Conservation (phyloP, 1,140 invertebrate genomes). For the Macrocentrus cingulum region DNA sequence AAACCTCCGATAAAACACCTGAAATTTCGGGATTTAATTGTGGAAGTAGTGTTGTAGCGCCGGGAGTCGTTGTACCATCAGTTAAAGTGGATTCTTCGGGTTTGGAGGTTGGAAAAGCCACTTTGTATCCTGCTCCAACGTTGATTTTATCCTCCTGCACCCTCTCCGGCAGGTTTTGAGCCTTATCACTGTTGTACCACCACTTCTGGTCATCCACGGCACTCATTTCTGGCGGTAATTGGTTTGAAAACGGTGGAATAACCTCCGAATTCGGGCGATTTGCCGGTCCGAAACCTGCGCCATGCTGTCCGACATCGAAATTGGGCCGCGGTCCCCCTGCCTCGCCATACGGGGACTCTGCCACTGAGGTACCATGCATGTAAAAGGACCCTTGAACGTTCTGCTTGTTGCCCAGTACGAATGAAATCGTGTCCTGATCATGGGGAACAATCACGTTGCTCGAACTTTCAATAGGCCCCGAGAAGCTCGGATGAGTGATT, state of each 20-base stretch:
- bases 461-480: conserved; percentile 56
- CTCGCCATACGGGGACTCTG: conserved; percentile 54
- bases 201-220: conserved; percentile 3
- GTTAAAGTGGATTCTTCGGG: conserved; percentile 21
- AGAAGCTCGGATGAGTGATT: conserved; percentile 40
- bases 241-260: not conserved
- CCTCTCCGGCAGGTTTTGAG: conserved; percentile 13
- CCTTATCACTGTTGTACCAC: conserved; percentile 20
- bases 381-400: conserved; percentile 61
- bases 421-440: conserved; percentile 66
- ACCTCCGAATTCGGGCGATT: no score
- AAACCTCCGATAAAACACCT: conserved; percentile 40
- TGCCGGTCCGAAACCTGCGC: no score
- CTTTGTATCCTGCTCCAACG: conserved; percentile 18
- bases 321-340: no score
- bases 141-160: conserved; percentile 17
- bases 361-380: conserved; percentile 49
- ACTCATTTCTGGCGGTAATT: conserved; percentile 1
- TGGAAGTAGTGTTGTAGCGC: conserved; percentile 14
- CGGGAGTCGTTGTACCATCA: not conserved
- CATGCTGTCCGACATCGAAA: no score
- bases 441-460: conserved; percentile 67
- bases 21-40: conserved; percentile 7
- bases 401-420: conserved; percentile 66
- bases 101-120: conserved; percentile 21